Conservation (phyloP, 1,140 invertebrate genomes). For the Calliopsis andreniformis region DNA sequence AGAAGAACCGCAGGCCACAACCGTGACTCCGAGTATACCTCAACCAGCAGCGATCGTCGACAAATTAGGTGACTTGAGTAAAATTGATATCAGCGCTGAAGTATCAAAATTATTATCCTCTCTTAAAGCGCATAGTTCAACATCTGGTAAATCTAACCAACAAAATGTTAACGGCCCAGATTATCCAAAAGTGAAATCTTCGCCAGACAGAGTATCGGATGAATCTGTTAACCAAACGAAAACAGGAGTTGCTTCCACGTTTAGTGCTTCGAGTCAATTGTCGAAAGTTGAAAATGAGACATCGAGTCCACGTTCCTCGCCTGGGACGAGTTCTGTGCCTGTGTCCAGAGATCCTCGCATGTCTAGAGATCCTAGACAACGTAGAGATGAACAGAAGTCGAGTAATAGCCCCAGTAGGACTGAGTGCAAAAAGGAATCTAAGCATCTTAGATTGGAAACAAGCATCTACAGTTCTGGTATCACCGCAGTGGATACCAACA, state of each 20-base stretch:
- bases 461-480: slow-evolving; percentile 80
- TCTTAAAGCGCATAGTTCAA: slow-evolving; percentile 82
- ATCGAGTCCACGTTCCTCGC: slow-evolving; percentile 69
- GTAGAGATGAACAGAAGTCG: slow-evolving; percentile 59
- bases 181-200: slow-evolving; percentile 34
- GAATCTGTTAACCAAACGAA: slow-evolving; percentile 27
- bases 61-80: slow-evolving; percentile 86
- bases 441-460: slow-evolving; percentile 71
- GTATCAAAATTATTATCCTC: slow-evolving; percentile 86
- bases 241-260: not conserved
- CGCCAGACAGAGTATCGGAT: slow-evolving; percentile 25
- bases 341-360: slow-evolving; percentile 75
- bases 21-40: slow-evolving; percentile 66
- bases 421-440: slow-evolving; percentile 71
- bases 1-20: slow-evolving; percentile 42
- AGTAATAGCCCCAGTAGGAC: slow-evolving; percentile 59
- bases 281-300: slow-evolving; percentile 58
- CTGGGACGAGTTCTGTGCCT: slow-evolving; percentile 53
- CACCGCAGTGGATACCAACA: slow-evolving; percentile 69
- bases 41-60: slow-evolving; percentile 82
- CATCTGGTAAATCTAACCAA: slow-evolving; percentile 36
- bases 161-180: slow-evolving; percentile 22
- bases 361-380: slow-evolving; percentile 69
- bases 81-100: slow-evolving; percentile 88
- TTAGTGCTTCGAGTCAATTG: slow-evolving; percentile 16